phyloP scores from a whole-genome alignment of 2,113 vertebrate genomes.

The Donacobius atricapilla region DNA sequence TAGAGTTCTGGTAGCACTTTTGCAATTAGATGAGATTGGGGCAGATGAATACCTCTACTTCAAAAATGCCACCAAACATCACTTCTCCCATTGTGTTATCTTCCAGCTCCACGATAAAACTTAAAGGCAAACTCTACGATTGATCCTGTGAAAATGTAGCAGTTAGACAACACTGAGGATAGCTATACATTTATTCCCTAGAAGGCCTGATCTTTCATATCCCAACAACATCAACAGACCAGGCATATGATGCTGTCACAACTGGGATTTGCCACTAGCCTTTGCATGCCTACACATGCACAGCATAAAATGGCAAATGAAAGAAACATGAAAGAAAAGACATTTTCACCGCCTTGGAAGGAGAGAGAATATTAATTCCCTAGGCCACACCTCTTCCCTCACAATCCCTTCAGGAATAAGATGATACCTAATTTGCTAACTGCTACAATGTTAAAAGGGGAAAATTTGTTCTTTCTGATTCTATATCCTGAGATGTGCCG shows the following conservation, averaged over 20 bases:
- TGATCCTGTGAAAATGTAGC: background rate
- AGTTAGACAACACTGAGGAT: background rate
- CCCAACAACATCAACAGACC: too few relatives aligned
- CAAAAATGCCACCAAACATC: background rate
- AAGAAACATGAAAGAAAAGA: background rate
- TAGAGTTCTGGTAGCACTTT: background rate
- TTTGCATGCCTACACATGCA: background rate
- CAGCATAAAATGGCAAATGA: slow-evolving; percentile 21
- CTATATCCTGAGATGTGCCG: background rate
- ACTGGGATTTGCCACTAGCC: background rate
- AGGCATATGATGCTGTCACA: background rate
- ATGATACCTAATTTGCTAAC: background rate
- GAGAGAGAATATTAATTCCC: background rate
- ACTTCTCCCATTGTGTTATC: background rate
- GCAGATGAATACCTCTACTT: background rate
- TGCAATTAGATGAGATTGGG: background rate
- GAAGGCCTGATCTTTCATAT: background rate
- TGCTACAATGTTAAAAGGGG: background rate
- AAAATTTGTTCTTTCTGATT: background rate
- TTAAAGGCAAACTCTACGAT: background rate
- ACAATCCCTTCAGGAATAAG: background rate
- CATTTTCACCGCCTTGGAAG: background rate
- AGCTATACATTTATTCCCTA: background rate
- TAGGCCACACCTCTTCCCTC: background rate
- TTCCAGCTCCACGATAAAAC: background rate